phyloP scores from a whole-genome alignment of 2,888 invertebrate species.

The Thecocarcelia acutangulata region DNA sequence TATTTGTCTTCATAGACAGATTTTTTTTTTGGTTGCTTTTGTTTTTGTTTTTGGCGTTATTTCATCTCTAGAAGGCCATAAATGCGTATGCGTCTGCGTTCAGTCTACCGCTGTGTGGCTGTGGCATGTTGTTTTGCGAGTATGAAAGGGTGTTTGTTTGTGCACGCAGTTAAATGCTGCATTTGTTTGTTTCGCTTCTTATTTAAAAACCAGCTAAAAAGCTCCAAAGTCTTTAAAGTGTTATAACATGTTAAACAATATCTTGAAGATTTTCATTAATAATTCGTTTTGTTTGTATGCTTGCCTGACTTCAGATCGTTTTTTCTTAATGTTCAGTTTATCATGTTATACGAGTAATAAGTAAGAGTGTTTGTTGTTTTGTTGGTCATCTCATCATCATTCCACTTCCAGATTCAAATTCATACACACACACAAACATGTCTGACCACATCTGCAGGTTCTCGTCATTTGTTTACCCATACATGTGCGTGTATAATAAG shows the following conservation, averaged over 20 bases:
- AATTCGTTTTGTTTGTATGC: conserved; percentile 37
- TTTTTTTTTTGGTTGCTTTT: too few species aligned
- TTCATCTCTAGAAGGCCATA: conserved; percentile 45
- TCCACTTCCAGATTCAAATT: background rate
- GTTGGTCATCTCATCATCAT: conserved; percentile 52
- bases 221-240: conserved; percentile 37
- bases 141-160: conserved; percentile 32
- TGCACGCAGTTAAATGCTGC: conserved; percentile 13
- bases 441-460: conserved; percentile 15
- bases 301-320: conserved; percentile 55
- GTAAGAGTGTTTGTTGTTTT: conserved; percentile 63
- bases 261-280: conserved; percentile 31
- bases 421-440: conserved; percentile 11
- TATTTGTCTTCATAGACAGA: conserved; percentile 3
- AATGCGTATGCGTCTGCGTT: conserved; percentile 65
- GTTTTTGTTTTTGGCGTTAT: conserved; percentile 11
- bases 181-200: background rate
- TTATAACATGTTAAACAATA: conserved; percentile 63
- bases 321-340: background rate
- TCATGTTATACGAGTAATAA: conserved; percentile 50
- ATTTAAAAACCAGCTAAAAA: conserved; percentile 38
- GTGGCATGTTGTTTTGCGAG: conserved; percentile 28
- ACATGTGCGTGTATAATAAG: conserved; percentile 15
- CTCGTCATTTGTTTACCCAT: background rate
- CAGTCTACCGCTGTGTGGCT: conserved; percentile 55